phyloP scores from a whole-genome alignment of 2,113 vertebrate species.

The Solea solea region DNA sequence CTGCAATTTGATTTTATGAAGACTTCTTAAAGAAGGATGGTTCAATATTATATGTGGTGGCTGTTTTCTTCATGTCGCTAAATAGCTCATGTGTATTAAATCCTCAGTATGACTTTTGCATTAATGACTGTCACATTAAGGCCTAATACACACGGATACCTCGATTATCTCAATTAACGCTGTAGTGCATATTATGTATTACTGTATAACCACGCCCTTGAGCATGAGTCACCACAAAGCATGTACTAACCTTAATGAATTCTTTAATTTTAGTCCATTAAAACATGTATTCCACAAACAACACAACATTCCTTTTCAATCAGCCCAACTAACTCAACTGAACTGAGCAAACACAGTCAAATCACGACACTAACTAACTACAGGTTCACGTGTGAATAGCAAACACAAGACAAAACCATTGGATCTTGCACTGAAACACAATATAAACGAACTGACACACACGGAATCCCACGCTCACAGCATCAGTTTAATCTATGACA shows the following conservation, averaged over 20 bases:
- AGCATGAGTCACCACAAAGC: too few relatives aligned
- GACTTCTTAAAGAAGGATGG: constrained; percentile 19
- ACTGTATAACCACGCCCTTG: too few relatives aligned
- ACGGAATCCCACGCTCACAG: neutral
- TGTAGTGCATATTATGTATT: too few relatives aligned
- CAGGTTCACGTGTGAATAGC: too few relatives aligned
- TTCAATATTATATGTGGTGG: constrained; percentile 38
- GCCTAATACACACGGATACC: too few relatives aligned
- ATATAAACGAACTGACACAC: constrained; percentile 9
- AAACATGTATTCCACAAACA: neutral
- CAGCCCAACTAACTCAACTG: neutral
- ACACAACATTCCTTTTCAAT: neutral
- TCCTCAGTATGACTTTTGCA: too few relatives aligned
- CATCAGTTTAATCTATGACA: constrained; percentile 36
- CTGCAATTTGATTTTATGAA: constrained; percentile 37
- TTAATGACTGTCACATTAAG: too few relatives aligned
- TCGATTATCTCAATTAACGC: too few relatives aligned
- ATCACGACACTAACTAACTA: neutral
- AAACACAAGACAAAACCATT: too few relatives aligned
- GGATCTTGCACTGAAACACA: too few relatives aligned
- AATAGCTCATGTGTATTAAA: constrained; percentile 35
- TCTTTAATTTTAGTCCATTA: neutral
- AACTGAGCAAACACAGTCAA: neutral
- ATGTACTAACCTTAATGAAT: too few relatives aligned
- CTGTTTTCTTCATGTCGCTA: neutral